A percentile compares a stretch with the other conserved stretches of the same genome.
Evolutionary conservation across 30 jellyfish, hydroid and myxozoan genomes (phyloP).

Genomic region (Chironex yamaguchii): DNA sequence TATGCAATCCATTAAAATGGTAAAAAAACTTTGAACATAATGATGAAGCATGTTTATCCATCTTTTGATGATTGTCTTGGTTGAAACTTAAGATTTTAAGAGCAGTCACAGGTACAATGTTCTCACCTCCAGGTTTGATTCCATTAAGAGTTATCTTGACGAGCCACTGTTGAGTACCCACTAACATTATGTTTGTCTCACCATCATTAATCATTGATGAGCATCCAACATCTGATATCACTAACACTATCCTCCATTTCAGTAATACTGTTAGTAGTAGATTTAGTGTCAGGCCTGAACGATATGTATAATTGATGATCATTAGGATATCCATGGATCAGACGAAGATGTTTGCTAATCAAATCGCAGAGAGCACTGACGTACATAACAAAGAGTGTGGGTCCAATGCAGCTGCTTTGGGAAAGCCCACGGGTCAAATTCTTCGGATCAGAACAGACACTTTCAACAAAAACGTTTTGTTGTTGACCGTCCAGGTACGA

Average conservation of each 20-base stretch:
- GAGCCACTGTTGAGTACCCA: background rate
- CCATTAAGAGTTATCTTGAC: background rate
- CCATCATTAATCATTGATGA: background rate
- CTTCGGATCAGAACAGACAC: background rate
- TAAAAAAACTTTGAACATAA: background rate
- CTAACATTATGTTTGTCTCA: background rate
- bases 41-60: background rate
- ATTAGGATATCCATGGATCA: background rate
- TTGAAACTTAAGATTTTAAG: background rate
- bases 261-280: background rate
- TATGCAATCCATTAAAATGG: background rate
- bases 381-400: background rate
- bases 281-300: background rate
- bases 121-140: background rate
- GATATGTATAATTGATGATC: constrained; percentile 4
- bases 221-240: background rate
- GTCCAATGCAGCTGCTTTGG: background rate
- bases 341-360: background rate
- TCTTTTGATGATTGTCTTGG: background rate
- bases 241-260: background rate
- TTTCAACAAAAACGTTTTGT: background rate
- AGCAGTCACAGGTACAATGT: background rate
- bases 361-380: background rate
- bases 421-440: background rate
- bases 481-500: background rate